A percentile compares a stretch with the other conserved stretches of the same genome.
These are phyloP conservation scores for Columba livia DNA, from an alignment of 2,113 vertebrate genomes.

Conservation along the genomic window DNA sequence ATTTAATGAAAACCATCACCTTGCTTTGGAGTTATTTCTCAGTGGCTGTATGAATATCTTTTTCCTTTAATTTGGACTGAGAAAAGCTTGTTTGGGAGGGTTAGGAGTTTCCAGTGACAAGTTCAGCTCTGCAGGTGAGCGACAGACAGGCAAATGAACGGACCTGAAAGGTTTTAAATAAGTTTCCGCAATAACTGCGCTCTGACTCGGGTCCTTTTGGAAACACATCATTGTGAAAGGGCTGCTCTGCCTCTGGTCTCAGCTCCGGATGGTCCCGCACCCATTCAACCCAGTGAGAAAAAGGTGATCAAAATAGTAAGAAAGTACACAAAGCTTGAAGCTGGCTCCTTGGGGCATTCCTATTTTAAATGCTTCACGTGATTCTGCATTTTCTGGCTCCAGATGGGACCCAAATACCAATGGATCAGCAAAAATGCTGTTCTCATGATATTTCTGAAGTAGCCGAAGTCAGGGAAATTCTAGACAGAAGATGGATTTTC, in stretches of 20 bases:
- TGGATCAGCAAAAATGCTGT: neutral
- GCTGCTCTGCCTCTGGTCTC: neutral
- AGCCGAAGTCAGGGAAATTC: conserved; percentile 46
- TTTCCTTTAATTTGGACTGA: neutral
- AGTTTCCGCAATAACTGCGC: neutral
- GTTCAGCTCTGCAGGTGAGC: neutral
- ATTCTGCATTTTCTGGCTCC: conserved; percentile 27
- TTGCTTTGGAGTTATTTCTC: neutral
- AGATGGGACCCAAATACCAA: conserved; percentile 41
- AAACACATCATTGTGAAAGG: neutral
- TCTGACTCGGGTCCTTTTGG: neutral
- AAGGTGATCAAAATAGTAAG: neutral
- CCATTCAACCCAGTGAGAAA: neutral
- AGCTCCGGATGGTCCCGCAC: neutral
- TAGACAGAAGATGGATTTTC: conserved; percentile 48
- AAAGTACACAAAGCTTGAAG: neutral
- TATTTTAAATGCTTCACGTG: neutral
- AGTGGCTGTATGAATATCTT: neutral
- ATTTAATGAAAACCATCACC: accelerated
- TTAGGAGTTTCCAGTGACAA: neutral
- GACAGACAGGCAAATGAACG: neutral
- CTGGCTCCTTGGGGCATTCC: neutral
- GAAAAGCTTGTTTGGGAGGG: neutral
- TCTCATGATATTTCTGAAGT: conserved; percentile 9
- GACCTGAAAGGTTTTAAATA: neutral